Conservation (phyloP, 2,113 vertebrate genomes). For the Oostethus manadensis region DNA sequence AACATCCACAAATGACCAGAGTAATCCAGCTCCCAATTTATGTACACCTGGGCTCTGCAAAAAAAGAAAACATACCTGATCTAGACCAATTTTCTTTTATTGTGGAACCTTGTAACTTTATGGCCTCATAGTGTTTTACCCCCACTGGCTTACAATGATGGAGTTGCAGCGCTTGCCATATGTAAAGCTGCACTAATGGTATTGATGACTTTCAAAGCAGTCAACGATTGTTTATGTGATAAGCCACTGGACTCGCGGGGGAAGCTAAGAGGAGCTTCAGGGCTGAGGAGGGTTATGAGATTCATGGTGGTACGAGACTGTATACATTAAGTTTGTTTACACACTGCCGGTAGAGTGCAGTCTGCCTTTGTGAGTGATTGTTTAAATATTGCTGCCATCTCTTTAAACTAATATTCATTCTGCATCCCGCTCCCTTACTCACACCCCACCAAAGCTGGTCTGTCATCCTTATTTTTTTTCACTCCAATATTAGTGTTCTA, state of each 20-base stretch:
- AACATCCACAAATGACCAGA: conserved; percentile 23
- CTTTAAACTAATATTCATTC: conserved; percentile 41
- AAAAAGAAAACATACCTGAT: background rate
- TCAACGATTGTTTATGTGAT: conserved; percentile 64
- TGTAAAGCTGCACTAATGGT: conserved; percentile 54
- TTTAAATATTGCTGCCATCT: conserved; percentile 49
- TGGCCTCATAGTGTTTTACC: conserved; percentile 18
- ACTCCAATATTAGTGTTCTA: conserved; percentile 29
- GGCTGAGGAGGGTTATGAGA: conserved; percentile 46
- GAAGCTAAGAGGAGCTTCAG: conserved; percentile 39
- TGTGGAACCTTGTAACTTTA: conserved; percentile 10
- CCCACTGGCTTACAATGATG: conserved; percentile 52
- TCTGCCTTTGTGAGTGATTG: conserved; percentile 38
- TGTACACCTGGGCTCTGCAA: conserved; percentile 4
- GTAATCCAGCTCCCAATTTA: conserved; percentile 17
- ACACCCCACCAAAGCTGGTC: background rate
- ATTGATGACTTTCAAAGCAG: conserved; percentile 52
- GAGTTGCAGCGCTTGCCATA: conserved; percentile 47
- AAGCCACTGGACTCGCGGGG: conserved; percentile 51
- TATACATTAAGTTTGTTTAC: conserved; percentile 54
- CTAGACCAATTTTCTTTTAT: conserved; percentile 15
- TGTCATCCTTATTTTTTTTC: conserved; percentile 34
- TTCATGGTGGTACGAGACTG: conserved; percentile 47
- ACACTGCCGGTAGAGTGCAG: conserved; percentile 25
- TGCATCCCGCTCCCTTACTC: background rate